phyloP scores from a whole-genome alignment of 2,113 vertebrate genomes.

The Osmerus eperlanus region DNA sequence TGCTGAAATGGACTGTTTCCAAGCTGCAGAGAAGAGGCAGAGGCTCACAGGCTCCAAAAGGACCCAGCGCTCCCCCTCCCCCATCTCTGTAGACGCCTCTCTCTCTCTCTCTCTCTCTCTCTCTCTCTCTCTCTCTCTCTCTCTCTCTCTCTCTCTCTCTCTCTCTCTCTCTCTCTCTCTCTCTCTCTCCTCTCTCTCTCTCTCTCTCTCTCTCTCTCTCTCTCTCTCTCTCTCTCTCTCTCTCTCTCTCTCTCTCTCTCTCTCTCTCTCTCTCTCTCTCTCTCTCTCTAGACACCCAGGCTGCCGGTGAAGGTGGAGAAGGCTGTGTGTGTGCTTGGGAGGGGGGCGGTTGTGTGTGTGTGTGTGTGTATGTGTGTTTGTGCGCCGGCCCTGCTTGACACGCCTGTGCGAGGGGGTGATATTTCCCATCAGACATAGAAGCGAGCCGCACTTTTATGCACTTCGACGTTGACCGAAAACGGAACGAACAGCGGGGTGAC shows the following conservation, averaged over 20 bases:
- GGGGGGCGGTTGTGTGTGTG: constrained; percentile 16
- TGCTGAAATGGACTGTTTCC: constrained; percentile 21
- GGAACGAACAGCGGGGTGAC: too few relatives aligned
- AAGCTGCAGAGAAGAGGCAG: constrained; percentile 21
- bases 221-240: constrained; percentile 36
- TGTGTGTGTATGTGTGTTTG: background rate
- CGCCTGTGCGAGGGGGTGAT: background rate
- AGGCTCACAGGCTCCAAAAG: background rate
- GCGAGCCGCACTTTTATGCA: too few relatives aligned
- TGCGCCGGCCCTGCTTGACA: background rate
- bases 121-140: constrained; percentile 63
- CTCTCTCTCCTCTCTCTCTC: constrained; percentile 63
- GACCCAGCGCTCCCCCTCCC: too few relatives aligned
- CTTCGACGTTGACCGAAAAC: too few relatives aligned
- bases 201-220: constrained; percentile 37
- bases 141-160: constrained; percentile 61
- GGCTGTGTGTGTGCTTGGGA: constrained; percentile 49
- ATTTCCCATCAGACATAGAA: too few relatives aligned
- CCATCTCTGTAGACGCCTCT: constrained; percentile 12
- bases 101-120: constrained; percentile 57
- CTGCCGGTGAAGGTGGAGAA: constrained; percentile 37
- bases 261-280: constrained; percentile 41
- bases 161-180: constrained; percentile 60
- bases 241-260: constrained; percentile 36
- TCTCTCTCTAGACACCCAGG: constrained; percentile 52